A percentile compares a stretch with the other conserved stretches of the same genome.
phyloP scores from a whole-genome alignment of 2,797 vertebrate species.

The Sternotherus odoratus region DNA sequence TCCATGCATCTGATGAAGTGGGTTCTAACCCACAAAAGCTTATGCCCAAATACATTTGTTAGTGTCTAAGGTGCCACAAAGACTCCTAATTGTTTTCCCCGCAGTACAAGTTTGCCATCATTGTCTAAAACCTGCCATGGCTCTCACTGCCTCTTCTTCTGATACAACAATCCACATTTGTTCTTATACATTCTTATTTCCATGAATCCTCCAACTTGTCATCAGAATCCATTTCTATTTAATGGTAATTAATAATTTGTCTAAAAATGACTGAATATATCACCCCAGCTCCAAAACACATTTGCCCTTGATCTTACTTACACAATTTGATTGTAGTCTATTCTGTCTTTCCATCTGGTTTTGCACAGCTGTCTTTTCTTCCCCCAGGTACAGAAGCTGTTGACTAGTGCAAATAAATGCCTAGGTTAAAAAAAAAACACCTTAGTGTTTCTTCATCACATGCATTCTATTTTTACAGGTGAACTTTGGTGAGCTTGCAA shows the following conservation, averaged over 20 bases:
- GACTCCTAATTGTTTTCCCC: neutral
- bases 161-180: neutral
- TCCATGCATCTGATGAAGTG: too few relatives aligned
- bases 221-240: neutral
- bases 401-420: conserved; percentile 57
- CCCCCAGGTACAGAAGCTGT: conserved; percentile 39
- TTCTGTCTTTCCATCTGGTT: conserved; percentile 62
- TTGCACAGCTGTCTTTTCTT: conserved; percentile 47
- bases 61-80: too few relatives aligned
- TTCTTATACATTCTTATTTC: neutral
- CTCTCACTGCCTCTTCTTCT: neutral
- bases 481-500: conserved; percentile 35
- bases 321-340: conserved; percentile 49
- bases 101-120: fast-evolving
- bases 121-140: neutral
- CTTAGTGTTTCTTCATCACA: conserved; percentile 35
- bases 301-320: neutral
- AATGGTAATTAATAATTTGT: neutral
- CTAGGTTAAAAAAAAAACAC: conserved; percentile 28
- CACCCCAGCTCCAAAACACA: conserved; percentile 42
- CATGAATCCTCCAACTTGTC: neutral
- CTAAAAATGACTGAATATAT: conserved; percentile 6
- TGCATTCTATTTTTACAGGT: conserved; percentile 36
- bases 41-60: too few relatives aligned
- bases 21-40: too few relatives aligned